These are phyloP conservation scores for Capreolus pygargus DNA, from an alignment of 2,113 vertebrate species.

Conservation along the genomic window DNA sequence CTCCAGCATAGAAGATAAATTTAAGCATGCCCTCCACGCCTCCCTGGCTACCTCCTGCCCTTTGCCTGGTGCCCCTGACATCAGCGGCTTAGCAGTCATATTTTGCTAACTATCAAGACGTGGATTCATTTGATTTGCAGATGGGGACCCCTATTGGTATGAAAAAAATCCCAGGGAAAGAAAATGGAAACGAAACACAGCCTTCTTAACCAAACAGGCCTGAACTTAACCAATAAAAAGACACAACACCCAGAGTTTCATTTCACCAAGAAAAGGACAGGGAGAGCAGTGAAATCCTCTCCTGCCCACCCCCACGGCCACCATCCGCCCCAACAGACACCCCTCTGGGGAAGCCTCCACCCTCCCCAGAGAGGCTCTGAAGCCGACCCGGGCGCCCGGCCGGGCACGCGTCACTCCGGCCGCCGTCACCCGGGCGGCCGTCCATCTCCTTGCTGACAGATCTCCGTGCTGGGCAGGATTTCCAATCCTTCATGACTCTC, in stretches of 20 bases:
- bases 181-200: conserved; percentile 35
- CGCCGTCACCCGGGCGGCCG: conserved; percentile 17
- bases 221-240: not conserved
- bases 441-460: conserved; percentile 77
- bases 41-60: conserved; percentile 10
- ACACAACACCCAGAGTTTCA: not conserved
- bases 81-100: not conserved
- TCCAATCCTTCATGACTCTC: conserved; percentile 85
- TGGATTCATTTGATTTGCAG: conserved; percentile 81
- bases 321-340: not conserved
- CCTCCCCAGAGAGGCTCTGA: not conserved
- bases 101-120: conserved; percentile 61
- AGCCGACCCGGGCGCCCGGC: not conserved
- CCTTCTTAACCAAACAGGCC: conserved; percentile 27
- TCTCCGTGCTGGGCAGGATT: conserved; percentile 81
- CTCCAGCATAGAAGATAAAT: conserved; percentile 27
- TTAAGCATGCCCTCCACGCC: not conserved
- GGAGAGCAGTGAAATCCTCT: not conserved
- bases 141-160: conserved; percentile 86
- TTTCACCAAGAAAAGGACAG: not conserved
- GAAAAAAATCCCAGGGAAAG: conserved; percentile 76
- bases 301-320: accelerated
- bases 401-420: not conserved
- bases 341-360: not conserved
- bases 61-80: conserved; percentile 43